Evolutionary conservation across 2,888 invertebrate genomes (phyloP), one percentile per base, ranked within the genome.

Genomic region (Caenorhabditis drosophilae): DNA sequence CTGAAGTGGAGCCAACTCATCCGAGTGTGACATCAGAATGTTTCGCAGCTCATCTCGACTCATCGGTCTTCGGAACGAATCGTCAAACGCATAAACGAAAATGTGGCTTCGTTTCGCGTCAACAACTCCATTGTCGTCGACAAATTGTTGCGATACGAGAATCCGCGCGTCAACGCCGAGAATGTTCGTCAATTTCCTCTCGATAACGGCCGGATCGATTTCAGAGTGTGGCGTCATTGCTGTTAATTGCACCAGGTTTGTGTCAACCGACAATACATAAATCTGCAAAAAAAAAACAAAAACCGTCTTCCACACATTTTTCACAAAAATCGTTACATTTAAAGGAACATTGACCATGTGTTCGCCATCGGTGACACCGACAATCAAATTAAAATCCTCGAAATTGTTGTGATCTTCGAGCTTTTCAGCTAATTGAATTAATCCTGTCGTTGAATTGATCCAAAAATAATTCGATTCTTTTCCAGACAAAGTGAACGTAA

Each of bases 41-140:
- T 58, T 42, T 36, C 69, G 67, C 34, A 77, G 44, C n/a, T 48
- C 55, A 9, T 58, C 62, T 7, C 70, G 63, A 9, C 49, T 49
- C 23, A 77, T 52, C 16, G 80, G 80, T 41, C 66, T 61, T 16
- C 64, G 49, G 7, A 68, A 67, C 12, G 62, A 44, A 23, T 60
- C 67, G 22, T 81, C 76, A 23, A 77, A 40, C 1, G 76, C 67
- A 47, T 81, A 80, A 18, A 81, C 74, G 36, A 73, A 74, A 36
- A 81, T 63, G 23, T 71, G 75, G 9, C 69, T 62, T n/a, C 66
- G 68, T n/a, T 51, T 50, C 0, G 63, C 42, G 51, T 79, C 71
- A 9, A 73, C 54, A 2, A 59, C 52, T 6, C 76, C 75, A 25
- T 78, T 60, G 12, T 75, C 73, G 12, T 57, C 68, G 0, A 73